These are phyloP conservation scores for Catotricha subobsoleta DNA, from an alignment of 2,888 invertebrate genomes.

Conservation along the genomic window DNA sequence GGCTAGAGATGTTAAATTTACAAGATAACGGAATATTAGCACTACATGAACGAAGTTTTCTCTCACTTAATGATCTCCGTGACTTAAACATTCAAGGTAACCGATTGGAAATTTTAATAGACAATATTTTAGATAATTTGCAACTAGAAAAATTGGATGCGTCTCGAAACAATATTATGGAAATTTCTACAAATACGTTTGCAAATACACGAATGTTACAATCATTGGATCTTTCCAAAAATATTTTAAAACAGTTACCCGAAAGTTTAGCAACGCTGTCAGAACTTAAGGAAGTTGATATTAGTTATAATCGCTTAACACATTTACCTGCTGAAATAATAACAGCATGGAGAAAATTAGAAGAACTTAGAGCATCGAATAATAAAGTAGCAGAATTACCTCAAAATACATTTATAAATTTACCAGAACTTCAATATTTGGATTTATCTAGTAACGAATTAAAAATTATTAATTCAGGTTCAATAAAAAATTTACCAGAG, in stretches of 20 bases:
- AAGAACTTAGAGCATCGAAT: conserved; percentile 51
- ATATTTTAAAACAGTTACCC: conserved; percentile 54
- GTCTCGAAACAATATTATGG: conserved; percentile 55
- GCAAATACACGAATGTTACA: conserved; percentile 47
- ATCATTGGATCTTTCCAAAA: conserved; percentile 59
- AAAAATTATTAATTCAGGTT: conserved; percentile 50
- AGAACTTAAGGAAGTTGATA: conserved; percentile 51
- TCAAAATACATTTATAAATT: conserved; percentile 50
- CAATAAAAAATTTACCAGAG: conserved; percentile 49
- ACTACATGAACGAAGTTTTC: conserved; percentile 46
- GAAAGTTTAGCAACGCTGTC: conserved; percentile 47
- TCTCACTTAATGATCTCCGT: conserved; percentile 41
- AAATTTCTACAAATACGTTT: conserved; percentile 44
- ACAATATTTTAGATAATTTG: conserved; percentile 49
- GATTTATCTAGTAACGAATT: conserved; percentile 70
- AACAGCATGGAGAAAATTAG: conserved; percentile 47
- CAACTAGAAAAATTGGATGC: conserved; percentile 48
- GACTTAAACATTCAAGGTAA: conserved; percentile 62
- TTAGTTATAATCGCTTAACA: conserved; percentile 60
- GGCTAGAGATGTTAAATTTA: conserved; percentile 55
- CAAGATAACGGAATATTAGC: conserved; percentile 52
- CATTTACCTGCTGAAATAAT: conserved; percentile 49
- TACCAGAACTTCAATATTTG: conserved; percentile 51
- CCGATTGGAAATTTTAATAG: conserved; percentile 48
- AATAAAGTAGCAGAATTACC: conserved; percentile 55